phyloP scores from a whole-genome alignment of 2,888 invertebrate genomes.

The Perdita meconis region DNA sequence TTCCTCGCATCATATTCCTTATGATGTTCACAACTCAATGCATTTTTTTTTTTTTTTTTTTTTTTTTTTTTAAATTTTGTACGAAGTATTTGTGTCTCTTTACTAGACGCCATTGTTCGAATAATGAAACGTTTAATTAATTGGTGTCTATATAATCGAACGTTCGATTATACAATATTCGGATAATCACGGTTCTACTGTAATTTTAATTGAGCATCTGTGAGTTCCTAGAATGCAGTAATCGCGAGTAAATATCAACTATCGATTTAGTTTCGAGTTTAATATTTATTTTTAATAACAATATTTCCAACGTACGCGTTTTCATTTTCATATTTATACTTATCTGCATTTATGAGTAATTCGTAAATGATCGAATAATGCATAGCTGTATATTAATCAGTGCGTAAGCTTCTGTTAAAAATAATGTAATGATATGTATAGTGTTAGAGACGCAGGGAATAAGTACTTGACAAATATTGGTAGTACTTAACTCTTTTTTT shows the following conservation, averaged over 20 bases:
- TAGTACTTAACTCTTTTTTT: slow-evolving; percentile 23
- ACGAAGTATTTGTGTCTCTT: no score
- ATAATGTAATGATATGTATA: slow-evolving; percentile 28
- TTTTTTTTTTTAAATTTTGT: no score
- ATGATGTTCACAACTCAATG: no score
- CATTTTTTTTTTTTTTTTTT: no score
- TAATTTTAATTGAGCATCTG: slow-evolving; percentile 47
- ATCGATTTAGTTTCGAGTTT: slow-evolving; percentile 20
- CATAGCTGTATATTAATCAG: slow-evolving; percentile 12
- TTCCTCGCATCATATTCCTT: no score
- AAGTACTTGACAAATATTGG: slow-evolving; percentile 12
- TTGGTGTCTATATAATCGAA: no score
- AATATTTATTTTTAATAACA: slow-evolving; percentile 29
- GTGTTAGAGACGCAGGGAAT: slow-evolving; percentile 7
- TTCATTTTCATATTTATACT: slow-evolving; percentile 10
- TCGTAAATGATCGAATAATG: slow-evolving; percentile 17
- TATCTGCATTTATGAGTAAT: not conserved
- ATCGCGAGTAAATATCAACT: not conserved
- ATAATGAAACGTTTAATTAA: no score
- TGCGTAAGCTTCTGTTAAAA: slow-evolving; percentile 7
- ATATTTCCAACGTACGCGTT: slow-evolving; percentile 20
- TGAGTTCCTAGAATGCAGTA: slow-evolving; percentile 62
- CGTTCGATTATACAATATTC: no score
- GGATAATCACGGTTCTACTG: no score
- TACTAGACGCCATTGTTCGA: no score